Conservation (phyloP, 2,797 vertebrate genomes). For the Remorina albescens region DNA sequence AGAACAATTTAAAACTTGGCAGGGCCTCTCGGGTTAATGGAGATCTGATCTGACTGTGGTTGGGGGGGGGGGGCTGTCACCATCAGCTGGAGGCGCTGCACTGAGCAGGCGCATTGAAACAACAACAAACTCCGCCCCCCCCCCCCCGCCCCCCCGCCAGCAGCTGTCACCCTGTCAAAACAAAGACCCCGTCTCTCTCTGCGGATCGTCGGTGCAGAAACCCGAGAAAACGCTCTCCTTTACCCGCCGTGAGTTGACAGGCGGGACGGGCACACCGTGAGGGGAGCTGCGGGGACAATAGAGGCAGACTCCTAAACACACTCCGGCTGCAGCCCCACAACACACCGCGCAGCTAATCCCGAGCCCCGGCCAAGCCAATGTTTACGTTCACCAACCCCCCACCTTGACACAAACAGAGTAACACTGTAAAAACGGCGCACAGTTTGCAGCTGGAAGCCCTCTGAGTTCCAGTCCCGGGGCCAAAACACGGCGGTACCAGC, state of each 20-base stretch:
- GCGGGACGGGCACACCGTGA: conserved; percentile 24
- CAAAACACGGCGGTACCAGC: neutral
- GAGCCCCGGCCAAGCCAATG: conserved; percentile 70
- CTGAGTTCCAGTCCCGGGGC: neutral
- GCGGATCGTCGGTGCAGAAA: conserved; percentile 61
- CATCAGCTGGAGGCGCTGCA: conserved; percentile 63
- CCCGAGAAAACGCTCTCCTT: conserved; percentile 29
- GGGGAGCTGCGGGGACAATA: too few species aligned
- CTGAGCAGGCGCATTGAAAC: conserved; percentile 73
- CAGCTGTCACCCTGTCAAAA: conserved; percentile 95
- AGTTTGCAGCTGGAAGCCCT: conserved; percentile 46
- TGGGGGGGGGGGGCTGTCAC: conserved; percentile 47
- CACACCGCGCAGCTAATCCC: conserved; percentile 59
- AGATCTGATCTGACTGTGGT: conserved; percentile 7
- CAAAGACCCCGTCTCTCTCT: conserved; percentile 85
- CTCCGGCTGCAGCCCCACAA: conserved; percentile 24
- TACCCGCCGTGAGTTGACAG: conserved; percentile 20
- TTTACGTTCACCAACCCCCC: conserved; percentile 81
- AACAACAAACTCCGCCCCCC: conserved; percentile 86
- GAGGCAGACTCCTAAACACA: too few species aligned
- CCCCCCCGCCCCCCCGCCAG: conserved; percentile 81
- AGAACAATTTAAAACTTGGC: neutral
- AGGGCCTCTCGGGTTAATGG: neutral
- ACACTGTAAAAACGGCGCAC: conserved; percentile 40
- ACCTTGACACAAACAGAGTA: conserved; percentile 60